Evolutionary conservation across 1,140 invertebrate species (phyloP).

Genomic region (Eubasilissa regina): DNA sequence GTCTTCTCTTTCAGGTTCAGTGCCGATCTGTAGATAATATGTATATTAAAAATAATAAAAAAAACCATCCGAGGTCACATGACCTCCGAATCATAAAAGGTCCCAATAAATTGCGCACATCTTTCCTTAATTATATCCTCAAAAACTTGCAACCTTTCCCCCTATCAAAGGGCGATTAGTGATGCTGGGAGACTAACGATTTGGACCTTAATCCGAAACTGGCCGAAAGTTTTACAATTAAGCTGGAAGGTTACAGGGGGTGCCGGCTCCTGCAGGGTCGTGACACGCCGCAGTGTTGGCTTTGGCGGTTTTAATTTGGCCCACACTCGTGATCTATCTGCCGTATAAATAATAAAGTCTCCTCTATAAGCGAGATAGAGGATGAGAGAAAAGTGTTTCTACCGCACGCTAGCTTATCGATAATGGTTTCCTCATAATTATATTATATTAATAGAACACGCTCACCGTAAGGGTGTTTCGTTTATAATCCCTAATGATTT

Average conservation of each 20-base stretch:
- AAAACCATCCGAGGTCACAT: too few relatives aligned
- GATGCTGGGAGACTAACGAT: slow-evolving; percentile 58
- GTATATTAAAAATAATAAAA: too few relatives aligned
- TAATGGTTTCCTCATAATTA: too few relatives aligned
- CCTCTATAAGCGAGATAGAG: slow-evolving; percentile 10
- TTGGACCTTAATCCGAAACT: slow-evolving; percentile 58
- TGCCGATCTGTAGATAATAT: too few relatives aligned
- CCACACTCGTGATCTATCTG: slow-evolving; percentile 14
- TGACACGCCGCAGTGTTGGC: slow-evolving; percentile 35
- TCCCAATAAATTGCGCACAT: slow-evolving; percentile 3
- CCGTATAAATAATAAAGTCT: neutral
- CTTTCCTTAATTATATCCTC: slow-evolving; percentile 55
- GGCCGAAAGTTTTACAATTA: slow-evolving; percentile 59
- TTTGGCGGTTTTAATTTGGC: slow-evolving; percentile 38
- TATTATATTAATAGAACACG: too few relatives aligned
- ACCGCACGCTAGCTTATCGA: too few relatives aligned
- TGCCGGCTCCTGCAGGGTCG: slow-evolving; percentile 7
- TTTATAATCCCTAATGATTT: too few relatives aligned
- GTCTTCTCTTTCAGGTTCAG: too few relatives aligned
- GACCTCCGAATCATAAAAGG: too few relatives aligned
- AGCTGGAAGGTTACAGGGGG: slow-evolving; percentile 46
- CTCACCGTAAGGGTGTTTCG: too few relatives aligned
- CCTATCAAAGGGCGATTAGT: slow-evolving; percentile 59
- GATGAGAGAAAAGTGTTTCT: too few relatives aligned
- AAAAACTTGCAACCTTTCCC: slow-evolving; percentile 54